Evolutionary conservation across 2,888 invertebrate genomes (phyloP), one percentile per base, ranked within the genome.

Genomic region (Mesoligia furuncula): DNA sequence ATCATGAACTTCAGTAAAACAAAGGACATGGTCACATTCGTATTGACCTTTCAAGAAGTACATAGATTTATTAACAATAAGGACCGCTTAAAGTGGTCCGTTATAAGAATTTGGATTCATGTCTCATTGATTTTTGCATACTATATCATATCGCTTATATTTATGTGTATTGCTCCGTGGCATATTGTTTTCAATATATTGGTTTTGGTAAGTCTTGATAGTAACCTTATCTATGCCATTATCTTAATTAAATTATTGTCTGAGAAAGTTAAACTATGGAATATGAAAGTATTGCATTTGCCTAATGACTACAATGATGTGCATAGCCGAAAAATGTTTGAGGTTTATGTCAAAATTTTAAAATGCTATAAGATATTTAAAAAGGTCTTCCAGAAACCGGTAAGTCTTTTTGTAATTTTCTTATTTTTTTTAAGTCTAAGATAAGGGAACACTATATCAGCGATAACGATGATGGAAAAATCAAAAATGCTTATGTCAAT

Each of bases 51-150:
- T 48, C 79, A 80, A 68, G n/a, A 68, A 48, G 39, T 79, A 5
- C 81, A 79, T n/a, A 80, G 73, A 65, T 81, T 61, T 51, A 69
- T 81, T 15, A 65, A 80, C 3, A 27, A 68, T 15, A n/a, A 51
- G 15, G 15, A 39, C 6, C 17, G 9, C 42, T 69, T 65, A 17
- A 81, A 42, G 39, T 74, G 48, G 71, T 57, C 39, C 42, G 17
- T 75, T 8, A 51, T 36, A 24, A 69, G 27, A 65, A 36, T 9
- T 36, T 81, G 80, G 81, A 51, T 80, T 2, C 15, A 75, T 45
- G 64, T 80, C 36, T 6, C 8, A 6, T 42, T 81, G 17, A 51
- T 80, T 1, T 68, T 69, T 27, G 31, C 7, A 1, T 81, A 15
- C 31, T 80, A 80, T 57, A n/a, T 59, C 13, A 11, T 20, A 1